Base-by-base conservation (phyloP, 2,888 invertebrate species). In the Lapara coniferarum region DNA sequence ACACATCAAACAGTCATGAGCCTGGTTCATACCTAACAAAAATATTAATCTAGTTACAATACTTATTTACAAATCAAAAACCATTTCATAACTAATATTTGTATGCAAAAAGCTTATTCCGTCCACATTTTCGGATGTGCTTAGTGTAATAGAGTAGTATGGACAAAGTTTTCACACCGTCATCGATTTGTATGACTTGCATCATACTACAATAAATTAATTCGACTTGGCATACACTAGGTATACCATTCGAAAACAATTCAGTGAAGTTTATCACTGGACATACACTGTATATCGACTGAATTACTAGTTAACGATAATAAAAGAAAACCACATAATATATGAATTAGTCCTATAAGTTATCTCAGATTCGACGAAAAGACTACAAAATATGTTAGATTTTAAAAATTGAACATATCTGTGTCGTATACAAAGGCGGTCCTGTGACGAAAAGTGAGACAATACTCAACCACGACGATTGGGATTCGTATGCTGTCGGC, bases 331-430 rank as follows among this genome's bases (percentile, higher is more conserved):
- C 88, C 84, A 83, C 83, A 83, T 88, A 85, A 86, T 89, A 88
- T 90, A 89, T 89, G 81, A 85, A 85, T 88, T 92, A 92, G 89
- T 84, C 76, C 82, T 80, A 81, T 93, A 92, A 93, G 92, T 87
- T 91, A 91, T 93, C 90, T 91, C 91, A 90, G 90, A 92, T 92
- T 92, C 90, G 91, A 92, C 88, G 85, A 93, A 92, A 93, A 93
- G 93, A 93, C 93, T 93, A 91, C 85, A 81, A 86, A 87, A 87
- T 83, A 87, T 82, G 88, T 89, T 91, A 92, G 92, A 91, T 84
- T 91, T 88, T 7, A 89, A 92, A 89, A 91, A 90, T 90, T 89
- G 87, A 90, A 93, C 93, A 93, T 93, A 93, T 93, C 93, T 89
- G 86, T 88, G 86, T 88, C 85, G 90, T 91, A 90, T 89, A 90